Evolutionary conservation across 2,888 invertebrate genomes (phyloP), one percentile per base, ranked within the genome.

Genomic region (Heliconius charithonia): DNA sequence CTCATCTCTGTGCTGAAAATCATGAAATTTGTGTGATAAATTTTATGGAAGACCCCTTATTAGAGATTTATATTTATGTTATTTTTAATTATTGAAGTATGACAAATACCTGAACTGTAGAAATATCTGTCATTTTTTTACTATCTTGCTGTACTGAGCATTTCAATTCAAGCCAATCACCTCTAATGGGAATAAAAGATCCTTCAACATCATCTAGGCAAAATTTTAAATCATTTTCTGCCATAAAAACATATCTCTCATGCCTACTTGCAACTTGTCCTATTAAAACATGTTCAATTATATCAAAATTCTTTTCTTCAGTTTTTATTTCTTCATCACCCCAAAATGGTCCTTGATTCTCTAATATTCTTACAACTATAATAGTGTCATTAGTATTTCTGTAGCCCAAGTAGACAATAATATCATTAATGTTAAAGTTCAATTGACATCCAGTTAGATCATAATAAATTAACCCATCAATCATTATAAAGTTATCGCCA

Each of bases 111-210:
- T 95, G 94, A 72, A 93, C 92, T 67, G 91, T 88, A 75, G 90
- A 87, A 79, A 96, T 93, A 69, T 93, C 91, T 80, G 89, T 90
- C n/a, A 92, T 88, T n/a, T 93, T 93, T 13, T 93, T 87, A 81
- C 96, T 95, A 88, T 97, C 95, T 75, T 96, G 89, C 86, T 96
- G 96, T 19, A 97, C 95, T 82, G 95, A 94, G 74, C 96, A 96
- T 80, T 95, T 95, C 63, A 97, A 85, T 86, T 96, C 95, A 29
- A 97, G 85, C 95, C 96, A 96, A 88, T 97, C 97, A 3, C 97
- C 97, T 81, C 95, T 91, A 27, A 96, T 89, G 2, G 97, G 97
- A 65, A 97, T 88, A 88, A 97, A 97, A 75, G 95, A 95, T 4
- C 96, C 95, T 82, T 93, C 90, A 0, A 97, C 95, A 72, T 94